Conservation (phyloP, 2,113 vertebrate species). For the Melierax canorus region DNA sequence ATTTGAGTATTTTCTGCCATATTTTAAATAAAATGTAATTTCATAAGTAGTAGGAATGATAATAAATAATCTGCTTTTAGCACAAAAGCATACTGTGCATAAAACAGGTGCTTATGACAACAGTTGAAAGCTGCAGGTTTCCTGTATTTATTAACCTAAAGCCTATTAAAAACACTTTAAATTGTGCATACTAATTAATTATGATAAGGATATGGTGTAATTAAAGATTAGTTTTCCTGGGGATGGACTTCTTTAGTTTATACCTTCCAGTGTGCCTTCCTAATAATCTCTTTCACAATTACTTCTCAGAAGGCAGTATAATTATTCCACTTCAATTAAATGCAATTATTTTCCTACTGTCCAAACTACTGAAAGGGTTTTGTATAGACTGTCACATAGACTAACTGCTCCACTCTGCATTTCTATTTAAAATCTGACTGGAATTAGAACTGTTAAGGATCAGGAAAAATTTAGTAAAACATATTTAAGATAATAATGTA, state of each 20-base stretch:
- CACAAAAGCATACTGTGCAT: background rate
- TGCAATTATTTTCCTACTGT: slow-evolving; percentile 22
- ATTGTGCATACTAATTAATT: background rate
- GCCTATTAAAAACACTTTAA: background rate
- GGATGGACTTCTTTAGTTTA: background rate
- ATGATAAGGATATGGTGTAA: slow-evolving; percentile 3
- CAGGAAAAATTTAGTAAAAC: background rate
- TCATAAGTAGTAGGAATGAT: background rate
- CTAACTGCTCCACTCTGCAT: background rate
- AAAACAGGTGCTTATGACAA: background rate
- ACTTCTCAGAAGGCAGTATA: background rate
- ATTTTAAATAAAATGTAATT: background rate
- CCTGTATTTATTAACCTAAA: too few species aligned
- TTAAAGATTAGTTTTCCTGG: slow-evolving; percentile 42
- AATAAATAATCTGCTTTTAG: slow-evolving; percentile 15
- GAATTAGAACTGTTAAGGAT: background rate
- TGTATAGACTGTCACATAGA: background rate
- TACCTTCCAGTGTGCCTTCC: slow-evolving; percentile 5
- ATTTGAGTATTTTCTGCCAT: background rate
- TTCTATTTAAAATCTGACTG: background rate
- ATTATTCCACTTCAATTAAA: slow-evolving; percentile 36
- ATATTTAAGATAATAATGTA: background rate
- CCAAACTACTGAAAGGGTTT: background rate
- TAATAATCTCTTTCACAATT: slow-evolving; percentile 39
- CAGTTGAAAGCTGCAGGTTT: too few species aligned